Base-by-base conservation (phyloP, 2,888 invertebrate species). In the Carabus problematicus region DNA sequence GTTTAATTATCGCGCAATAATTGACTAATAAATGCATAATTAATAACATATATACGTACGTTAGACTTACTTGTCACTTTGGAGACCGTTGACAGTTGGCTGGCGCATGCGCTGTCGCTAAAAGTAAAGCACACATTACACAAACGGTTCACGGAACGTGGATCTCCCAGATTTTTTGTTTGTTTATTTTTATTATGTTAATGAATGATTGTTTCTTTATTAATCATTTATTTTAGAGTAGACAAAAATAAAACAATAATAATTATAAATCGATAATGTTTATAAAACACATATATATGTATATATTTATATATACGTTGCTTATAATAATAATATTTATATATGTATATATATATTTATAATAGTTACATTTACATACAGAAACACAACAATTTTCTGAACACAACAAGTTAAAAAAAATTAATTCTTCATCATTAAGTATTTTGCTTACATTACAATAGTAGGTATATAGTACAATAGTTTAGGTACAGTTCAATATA, bases 211-310 rank as follows among this genome's bases (percentile, higher is more conserved):
- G 41, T 41, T 76, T 76, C 78, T 80, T 78, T 78, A 78, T 78
- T 78, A 77, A 75, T 77, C 74, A 77, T 77, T 75, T 76, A 78
- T 78, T 78, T 79, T 79, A 79, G 78, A 79, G 76, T 79, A 77
- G 79, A 79, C 77, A 84, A 81, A 84, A 83, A 84, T 82, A 84
- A 83, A 82, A 82, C 81, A 81, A 79, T 79, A 76, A 78, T 76
- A 76, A 73, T 75, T 73, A 74, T 76, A 74, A 74, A 71, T 71
- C 63, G 70, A 71, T 64, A 71, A 71, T 71, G 66, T 70, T 71
- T 71, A 71, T 61, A 71, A 70, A 71, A 71, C 71, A 70, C 70
- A 66, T 70, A 71, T 54, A 64, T 66, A 62, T 70, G 66, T 66
- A 64, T 61, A 58, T 29, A 29, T 29, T 29, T 29, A 29, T 29